These are phyloP conservation scores for Lasioglossum albipes DNA, from an alignment of 1,140 invertebrate species.

Conservation along the genomic window DNA sequence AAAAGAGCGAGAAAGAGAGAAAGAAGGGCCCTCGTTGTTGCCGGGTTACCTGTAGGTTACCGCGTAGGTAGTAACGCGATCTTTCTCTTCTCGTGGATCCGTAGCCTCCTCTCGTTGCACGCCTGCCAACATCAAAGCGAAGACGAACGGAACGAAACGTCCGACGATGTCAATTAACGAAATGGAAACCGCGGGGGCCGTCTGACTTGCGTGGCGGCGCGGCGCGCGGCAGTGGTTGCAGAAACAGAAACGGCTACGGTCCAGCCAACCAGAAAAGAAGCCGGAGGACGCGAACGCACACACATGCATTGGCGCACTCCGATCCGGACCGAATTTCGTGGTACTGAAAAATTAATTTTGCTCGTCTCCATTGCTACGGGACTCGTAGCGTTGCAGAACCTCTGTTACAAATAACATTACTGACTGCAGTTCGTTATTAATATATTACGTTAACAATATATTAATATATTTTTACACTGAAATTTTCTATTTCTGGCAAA, in stretches of 20 bases:
- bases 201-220: neutral
- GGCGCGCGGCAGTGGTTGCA: neutral
- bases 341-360: too few relatives aligned
- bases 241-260: neutral
- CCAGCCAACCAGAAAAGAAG: neutral
- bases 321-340: too few relatives aligned
- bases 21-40: too few relatives aligned
- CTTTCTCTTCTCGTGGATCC: neutral
- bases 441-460: too few relatives aligned
- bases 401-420: too few relatives aligned
- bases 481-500: too few relatives aligned
- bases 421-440: too few relatives aligned
- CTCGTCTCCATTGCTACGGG: too few relatives aligned
- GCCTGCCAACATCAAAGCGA: conserved; percentile 29
- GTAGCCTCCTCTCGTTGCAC: neutral
- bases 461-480: too few relatives aligned
- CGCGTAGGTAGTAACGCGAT: neutral
- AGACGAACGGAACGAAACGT: conserved; percentile 26
- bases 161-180: conserved; percentile 41
- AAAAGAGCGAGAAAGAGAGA: too few relatives aligned
- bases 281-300: neutral
- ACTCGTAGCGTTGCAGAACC: too few relatives aligned
- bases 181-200: conserved; percentile 22
- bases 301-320: neutral
- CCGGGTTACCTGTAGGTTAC: too few relatives aligned